These are phyloP conservation scores for human (Homo sapiens) DNA, from an alignment of 2,113 vertebrate species.

Conservation along the genomic window DNA sequence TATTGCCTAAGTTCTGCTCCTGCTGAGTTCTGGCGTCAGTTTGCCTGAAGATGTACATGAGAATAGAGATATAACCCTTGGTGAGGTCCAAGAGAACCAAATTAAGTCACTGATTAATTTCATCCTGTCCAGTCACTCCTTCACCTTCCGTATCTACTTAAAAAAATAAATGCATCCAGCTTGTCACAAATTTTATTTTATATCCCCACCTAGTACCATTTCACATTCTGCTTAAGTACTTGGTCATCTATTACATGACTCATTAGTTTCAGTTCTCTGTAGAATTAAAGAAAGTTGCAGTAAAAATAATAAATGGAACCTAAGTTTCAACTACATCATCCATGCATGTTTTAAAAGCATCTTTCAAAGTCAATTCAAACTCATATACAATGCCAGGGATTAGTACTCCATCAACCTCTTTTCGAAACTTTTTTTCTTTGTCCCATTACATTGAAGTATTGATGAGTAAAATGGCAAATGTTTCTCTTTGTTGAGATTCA, in stretches of 20 bases:
- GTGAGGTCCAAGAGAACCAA: conserved; percentile 72
- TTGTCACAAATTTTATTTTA: conserved; percentile 85
- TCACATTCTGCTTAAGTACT: conserved; percentile 83
- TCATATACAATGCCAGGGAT: conserved; percentile 75
- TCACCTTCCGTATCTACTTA: conserved; percentile 80
- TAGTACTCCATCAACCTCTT: conserved; percentile 62
- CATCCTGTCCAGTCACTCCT: conserved; percentile 78
- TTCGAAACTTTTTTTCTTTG: conserved; percentile 63
- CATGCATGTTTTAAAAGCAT: conserved; percentile 84
- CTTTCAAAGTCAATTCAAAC: conserved; percentile 83
- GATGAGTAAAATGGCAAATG: conserved; percentile 55
- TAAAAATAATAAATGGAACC: conserved; percentile 87
- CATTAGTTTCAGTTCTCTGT: conserved; percentile 84
- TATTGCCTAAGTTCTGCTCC: neutral
- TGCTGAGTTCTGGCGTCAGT: conserved; percentile 47
- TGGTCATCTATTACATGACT: conserved; percentile 86
- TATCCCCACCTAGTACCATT: conserved; percentile 82
- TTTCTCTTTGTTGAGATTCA: conserved; percentile 68
- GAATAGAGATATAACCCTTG: conserved; percentile 75
- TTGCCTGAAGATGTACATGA: conserved; percentile 41
- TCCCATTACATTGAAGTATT: conserved; percentile 57
- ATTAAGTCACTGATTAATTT: conserved; percentile 81
- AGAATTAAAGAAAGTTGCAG: conserved; percentile 86
- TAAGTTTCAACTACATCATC: conserved; percentile 84
- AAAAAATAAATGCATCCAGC: conserved; percentile 84